Percentiles rank a stretch among this genome's conserved stretches.
phyloP scores from a whole-genome alignment of 2,797 vertebrate genomes.

The Pterois miles region DNA sequence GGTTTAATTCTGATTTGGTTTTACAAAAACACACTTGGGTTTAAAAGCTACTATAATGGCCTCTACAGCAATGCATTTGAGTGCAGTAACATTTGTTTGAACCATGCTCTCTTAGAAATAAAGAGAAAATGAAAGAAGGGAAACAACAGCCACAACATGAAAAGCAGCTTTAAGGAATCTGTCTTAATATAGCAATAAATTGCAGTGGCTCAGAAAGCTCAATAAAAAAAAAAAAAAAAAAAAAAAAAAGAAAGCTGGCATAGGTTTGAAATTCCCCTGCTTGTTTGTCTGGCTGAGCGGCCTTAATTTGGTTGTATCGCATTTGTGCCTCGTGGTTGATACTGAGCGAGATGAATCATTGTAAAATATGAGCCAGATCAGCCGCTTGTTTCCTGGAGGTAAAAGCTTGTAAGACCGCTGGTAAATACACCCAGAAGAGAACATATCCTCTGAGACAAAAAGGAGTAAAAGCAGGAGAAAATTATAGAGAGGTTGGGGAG shows the following conservation, averaged over 20 bases:
- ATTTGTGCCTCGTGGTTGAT: conserved; percentile 75
- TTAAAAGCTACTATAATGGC: conserved; percentile 39
- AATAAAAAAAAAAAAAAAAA: conserved; percentile 42
- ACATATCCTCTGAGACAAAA: conserved; percentile 68
- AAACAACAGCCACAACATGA: conserved; percentile 41
- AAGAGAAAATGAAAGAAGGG: conserved; percentile 15
- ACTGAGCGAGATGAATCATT: conserved; percentile 76
- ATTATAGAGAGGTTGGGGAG: conserved; percentile 13
- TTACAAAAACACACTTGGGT: neutral
- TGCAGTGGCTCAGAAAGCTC: conserved; percentile 49
- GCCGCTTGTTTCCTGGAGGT: conserved; percentile 76
- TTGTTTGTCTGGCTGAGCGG: conserved; percentile 76
- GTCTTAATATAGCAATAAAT: conserved; percentile 66
- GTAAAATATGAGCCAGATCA: conserved; percentile 78
- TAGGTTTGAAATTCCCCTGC: conserved; percentile 73
- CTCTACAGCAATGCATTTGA: conserved; percentile 28
- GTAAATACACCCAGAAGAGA: conserved; percentile 80
- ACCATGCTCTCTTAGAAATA: conserved; percentile 32
- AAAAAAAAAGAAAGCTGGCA: conserved; percentile 21
- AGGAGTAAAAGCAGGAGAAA: conserved; percentile 48
- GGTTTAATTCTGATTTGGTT: conserved; percentile 29
- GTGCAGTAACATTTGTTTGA: conserved; percentile 23
- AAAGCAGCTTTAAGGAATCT: conserved; percentile 63
- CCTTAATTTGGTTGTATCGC: conserved; percentile 78
- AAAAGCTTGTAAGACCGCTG: conserved; percentile 71